A percentile compares a stretch with the other conserved stretches of the same genome.
These are phyloP conservation scores for Astreopora myriophthalma DNA, from an alignment of 64 coral and sea anemone species.

Conservation along the genomic window DNA sequence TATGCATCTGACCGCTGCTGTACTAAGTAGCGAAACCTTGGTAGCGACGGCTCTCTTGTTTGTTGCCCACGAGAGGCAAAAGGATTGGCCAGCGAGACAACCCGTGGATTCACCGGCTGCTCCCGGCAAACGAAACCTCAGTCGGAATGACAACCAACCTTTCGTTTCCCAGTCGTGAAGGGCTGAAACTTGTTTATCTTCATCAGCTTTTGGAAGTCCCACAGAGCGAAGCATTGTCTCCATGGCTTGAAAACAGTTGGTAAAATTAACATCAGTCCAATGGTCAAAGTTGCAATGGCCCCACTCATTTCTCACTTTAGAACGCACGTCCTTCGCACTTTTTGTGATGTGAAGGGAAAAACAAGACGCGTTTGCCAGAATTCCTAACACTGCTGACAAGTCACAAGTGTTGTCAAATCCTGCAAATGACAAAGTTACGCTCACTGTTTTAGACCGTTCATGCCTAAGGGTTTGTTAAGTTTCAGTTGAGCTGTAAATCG, in stretches of 20 bases:
- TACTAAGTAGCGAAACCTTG: too few relatives aligned
- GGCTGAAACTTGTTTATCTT: not conserved
- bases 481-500: too few relatives aligned
- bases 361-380: constrained; percentile 21
- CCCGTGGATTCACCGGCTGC: too few relatives aligned
- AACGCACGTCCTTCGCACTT: constrained; percentile 55
- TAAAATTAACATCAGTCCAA: constrained; percentile 37
- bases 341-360: constrained; percentile 21
- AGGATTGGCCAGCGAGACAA: too few relatives aligned
- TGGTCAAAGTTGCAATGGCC: constrained; percentile 65
- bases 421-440: not conserved
- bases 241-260: constrained; percentile 48
- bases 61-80: too few relatives aligned
- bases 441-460: too few relatives aligned
- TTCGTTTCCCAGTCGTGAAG: constrained; percentile 55
- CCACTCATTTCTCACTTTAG: constrained; percentile 61
- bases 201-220: not conserved
- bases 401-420: constrained; percentile 83
- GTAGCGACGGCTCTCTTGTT: too few relatives aligned
- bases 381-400: constrained; percentile 51
- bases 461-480: not conserved
- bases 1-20: too few relatives aligned
- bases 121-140: too few relatives aligned
- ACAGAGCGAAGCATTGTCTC: constrained; percentile 39
- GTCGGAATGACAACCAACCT: constrained; percentile 5